These are phyloP conservation scores for Hydropotes inermis DNA, from an alignment of 2,113 vertebrate genomes.

Conservation along the genomic window DNA sequence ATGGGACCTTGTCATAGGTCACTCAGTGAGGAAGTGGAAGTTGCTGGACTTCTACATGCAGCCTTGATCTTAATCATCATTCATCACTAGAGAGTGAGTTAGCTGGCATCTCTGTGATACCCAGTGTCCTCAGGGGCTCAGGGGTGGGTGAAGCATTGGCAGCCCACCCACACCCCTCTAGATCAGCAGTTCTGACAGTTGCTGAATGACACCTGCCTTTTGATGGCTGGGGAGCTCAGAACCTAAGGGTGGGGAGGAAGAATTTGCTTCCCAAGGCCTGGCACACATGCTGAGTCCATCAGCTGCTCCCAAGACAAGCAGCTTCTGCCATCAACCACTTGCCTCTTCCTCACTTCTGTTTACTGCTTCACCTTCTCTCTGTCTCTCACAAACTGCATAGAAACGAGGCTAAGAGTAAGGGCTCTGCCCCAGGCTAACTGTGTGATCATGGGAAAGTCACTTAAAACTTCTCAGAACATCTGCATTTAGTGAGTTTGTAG, in stretches of 20 bases:
- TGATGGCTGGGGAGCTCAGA: neutral
- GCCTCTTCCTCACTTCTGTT: neutral
- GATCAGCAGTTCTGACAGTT: neutral
- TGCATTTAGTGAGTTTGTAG: rapidly evolving
- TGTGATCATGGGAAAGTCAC: too few species aligned
- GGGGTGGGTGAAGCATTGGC: neutral
- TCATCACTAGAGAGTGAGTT: neutral
- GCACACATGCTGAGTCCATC: neutral
- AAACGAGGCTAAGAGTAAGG: neutral
- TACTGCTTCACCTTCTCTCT: neutral
- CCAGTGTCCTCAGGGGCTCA: neutral
- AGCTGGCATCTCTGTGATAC: neutral
- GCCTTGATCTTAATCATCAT: neutral
- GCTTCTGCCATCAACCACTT: neutral
- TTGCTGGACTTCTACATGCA: neutral
- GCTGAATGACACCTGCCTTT: neutral
- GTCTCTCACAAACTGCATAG: neutral
- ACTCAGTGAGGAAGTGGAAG: neutral
- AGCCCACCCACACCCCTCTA: neutral
- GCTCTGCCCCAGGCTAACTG: neutral
- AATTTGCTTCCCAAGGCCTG: neutral
- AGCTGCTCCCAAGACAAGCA: neutral
- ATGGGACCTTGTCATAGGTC: neutral
- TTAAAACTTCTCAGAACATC: neutral
- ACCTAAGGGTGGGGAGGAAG: neutral